Base-by-base conservation (phyloP, 2,797 vertebrate species). In the Natrix natrix region DNA sequence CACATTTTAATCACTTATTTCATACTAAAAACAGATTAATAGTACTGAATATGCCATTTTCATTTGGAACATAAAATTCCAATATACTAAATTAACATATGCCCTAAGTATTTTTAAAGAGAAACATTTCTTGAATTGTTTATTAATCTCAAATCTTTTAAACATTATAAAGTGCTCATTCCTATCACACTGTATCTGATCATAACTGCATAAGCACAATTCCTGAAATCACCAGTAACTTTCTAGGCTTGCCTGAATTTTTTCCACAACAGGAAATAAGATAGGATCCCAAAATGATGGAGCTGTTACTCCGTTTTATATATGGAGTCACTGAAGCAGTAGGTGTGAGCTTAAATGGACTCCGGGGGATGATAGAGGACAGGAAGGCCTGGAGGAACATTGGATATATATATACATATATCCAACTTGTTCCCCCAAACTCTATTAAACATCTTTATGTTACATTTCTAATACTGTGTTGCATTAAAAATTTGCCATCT, bases 141-240 rank as follows among this genome's bases (percentile, higher is more conserved):
- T 88, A 54, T 43, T 13, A 4, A 55, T 0, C 66, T 59, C 86
- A 89, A 95, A 94, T 86, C 95, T 94, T 91, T 93, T 92, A 54
- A 95, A 60, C 88, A 95, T 66, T 97, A 94, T 94, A 96, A 96
- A 96, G 56, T 86, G 1, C 69, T 66, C 17, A 89, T 95, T 52
- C 95, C 96, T 95, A 96, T 43, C 94, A 90, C 94, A 95, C 96
- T 95, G 95, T 94, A 96, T 95, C 96, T 96, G 95, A 97, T 97
- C 97, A 96, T 95, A 97, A 96, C 93, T 95, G 94, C 96, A 91
- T 94, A 74, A 93, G 93, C 88, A 93, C 94, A 97, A 90, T 94
- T 96, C 90, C 94, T 94, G 95, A 93, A 93, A 94, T 93, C 92
- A 95, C 94, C 93, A 94, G 92, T 91, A 96, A 97, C 95, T 96